A percentile compares a stretch with the other conserved stretches of the same genome.
phyloP scores from a whole-genome alignment of 2,888 invertebrate genomes.

The Cephus sareptanus region DNA sequence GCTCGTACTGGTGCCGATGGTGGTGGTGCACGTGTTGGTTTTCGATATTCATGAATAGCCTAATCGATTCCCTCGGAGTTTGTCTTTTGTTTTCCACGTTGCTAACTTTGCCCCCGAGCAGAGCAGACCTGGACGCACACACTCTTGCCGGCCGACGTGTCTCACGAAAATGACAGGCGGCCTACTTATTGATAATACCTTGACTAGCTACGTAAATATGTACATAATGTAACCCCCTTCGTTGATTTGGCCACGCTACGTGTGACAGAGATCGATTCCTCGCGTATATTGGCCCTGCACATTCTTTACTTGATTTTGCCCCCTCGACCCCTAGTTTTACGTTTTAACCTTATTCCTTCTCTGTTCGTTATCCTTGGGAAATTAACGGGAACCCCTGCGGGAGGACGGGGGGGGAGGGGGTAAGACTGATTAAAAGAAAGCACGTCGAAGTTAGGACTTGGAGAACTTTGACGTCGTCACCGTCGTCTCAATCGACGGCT shows the following conservation, averaged over 20 bases:
- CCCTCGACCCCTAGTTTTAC: no score
- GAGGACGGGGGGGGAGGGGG: no score
- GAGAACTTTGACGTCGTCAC: constrained; percentile 14
- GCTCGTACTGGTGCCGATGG: background rate
- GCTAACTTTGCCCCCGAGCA: background rate
- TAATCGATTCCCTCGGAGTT: constrained; percentile 12
- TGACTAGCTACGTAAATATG: no score
- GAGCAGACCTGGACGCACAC: no score
- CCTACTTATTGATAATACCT: background rate
- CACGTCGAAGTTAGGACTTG: background rate
- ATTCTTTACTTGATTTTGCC: no score
- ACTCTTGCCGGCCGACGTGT: background rate
- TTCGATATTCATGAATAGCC: constrained; percentile 16
- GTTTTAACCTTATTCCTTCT: no score
- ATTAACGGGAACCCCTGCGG: no score
- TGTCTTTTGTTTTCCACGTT: constrained; percentile 15
- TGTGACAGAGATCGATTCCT: no score
- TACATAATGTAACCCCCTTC: no score
- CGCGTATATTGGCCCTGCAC: no score
- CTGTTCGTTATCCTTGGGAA: no score
- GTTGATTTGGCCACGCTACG: background rate
- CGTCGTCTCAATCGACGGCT: background rate
- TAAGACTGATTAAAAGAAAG: constrained; percentile 44
- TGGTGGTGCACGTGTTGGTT: constrained; percentile 1
- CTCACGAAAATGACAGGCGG: background rate